A percentile compares a stretch with the other conserved stretches of the same genome.
These are phyloP conservation scores for Trachemys scripta DNA, from an alignment of 2,113 vertebrate species.

Conservation along the genomic window DNA sequence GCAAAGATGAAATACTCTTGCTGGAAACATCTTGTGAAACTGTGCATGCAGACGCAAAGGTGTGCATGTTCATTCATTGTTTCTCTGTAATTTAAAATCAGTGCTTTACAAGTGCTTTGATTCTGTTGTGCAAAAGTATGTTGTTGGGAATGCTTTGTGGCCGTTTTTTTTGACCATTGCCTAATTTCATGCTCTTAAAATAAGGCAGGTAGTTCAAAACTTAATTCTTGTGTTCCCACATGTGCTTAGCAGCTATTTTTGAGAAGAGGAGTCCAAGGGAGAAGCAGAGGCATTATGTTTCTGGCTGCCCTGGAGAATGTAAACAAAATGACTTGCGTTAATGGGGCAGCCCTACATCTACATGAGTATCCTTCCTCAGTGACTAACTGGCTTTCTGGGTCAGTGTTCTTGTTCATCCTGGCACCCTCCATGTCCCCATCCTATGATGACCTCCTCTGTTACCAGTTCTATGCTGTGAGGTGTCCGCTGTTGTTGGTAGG, in stretches of 20 bases:
- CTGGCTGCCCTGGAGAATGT: conserved; percentile 11
- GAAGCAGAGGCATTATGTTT: not conserved
- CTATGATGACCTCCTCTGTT: not conserved
- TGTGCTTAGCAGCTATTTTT: not conserved
- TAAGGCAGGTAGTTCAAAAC: conserved; percentile 21
- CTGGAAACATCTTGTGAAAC: too few relatives aligned
- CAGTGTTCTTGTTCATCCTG: not conserved
- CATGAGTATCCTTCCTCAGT: not conserved
- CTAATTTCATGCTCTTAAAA: conserved; percentile 27
- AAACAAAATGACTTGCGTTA: conserved; percentile 39
- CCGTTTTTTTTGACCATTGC: conserved; percentile 16
- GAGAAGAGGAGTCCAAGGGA: not conserved
- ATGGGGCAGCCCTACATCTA: conserved; percentile 1
- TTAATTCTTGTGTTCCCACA: not conserved
- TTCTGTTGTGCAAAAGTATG: conserved; percentile 5
- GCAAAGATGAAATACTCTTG: too few relatives aligned
- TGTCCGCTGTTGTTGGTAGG: not conserved
- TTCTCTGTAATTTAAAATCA: not conserved
- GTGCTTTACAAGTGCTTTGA: not conserved
- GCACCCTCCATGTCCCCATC: conserved; percentile 2
- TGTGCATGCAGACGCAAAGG: not conserved
- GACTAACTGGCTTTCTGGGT: not conserved
- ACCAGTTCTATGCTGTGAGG: not conserved
- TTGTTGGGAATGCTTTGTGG: too few relatives aligned
- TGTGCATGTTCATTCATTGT: not conserved